Evolutionary conservation across 1,140 invertebrate genomes (phyloP).

Genomic region (Marisa cornuarietis): DNA sequence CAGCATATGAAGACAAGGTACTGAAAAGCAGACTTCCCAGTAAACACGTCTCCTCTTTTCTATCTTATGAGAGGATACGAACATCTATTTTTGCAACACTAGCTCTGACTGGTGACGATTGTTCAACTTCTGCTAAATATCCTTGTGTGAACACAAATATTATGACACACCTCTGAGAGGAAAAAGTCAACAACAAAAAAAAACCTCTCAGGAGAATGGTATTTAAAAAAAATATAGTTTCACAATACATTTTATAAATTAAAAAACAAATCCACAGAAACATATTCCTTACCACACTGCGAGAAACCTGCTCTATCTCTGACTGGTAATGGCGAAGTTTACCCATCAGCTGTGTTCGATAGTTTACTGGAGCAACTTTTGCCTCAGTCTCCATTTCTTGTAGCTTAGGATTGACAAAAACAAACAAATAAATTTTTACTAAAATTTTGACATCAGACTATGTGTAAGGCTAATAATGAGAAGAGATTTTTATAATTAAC

Average conservation of each 20-base stretch:
- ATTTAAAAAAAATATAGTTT: background rate
- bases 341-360: slow-evolving; percentile 58
- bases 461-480: background rate
- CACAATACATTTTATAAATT: background rate
- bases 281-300: slow-evolving; percentile 45
- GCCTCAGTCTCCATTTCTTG: slow-evolving; percentile 65
- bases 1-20: no score
- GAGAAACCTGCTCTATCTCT: slow-evolving; percentile 53
- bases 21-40: no score
- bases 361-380: slow-evolving; percentile 58
- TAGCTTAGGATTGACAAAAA: slow-evolving; percentile 38
- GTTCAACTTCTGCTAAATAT: no score
- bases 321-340: slow-evolving; percentile 54
- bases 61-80: no score
- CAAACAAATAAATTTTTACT: background rate
- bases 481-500: background rate
- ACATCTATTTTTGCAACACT: no score
- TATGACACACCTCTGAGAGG: no score
- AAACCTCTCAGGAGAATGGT: background rate
- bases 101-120: no score
- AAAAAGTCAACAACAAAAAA: background rate
- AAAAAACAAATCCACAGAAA: background rate
- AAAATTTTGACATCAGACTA: background rate
- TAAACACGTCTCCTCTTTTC: no score
- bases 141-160: no score